A percentile compares a stretch with the other conserved stretches of the same genome.
These are phyloP conservation scores for Diorhabda sublineata DNA, from an alignment of 1,140 invertebrate species.

Conservation along the genomic window DNA sequence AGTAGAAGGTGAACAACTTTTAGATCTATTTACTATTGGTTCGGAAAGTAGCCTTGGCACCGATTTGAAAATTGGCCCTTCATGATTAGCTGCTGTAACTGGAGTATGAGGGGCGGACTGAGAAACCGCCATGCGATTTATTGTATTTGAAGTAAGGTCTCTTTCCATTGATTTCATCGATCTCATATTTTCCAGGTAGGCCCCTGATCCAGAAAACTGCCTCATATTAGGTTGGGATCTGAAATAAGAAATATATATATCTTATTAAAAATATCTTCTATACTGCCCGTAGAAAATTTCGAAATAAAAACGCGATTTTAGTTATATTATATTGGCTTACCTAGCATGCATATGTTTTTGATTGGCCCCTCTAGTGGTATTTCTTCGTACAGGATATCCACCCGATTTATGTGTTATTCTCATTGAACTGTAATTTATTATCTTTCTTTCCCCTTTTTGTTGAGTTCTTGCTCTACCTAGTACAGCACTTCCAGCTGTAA, in stretches of 20 bases:
- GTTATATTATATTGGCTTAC: conserved; percentile 16
- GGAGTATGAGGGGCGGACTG: conserved; percentile 47
- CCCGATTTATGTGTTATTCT: conserved; percentile 47
- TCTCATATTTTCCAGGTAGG: conserved; percentile 38
- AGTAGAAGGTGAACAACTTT: conserved; percentile 23
- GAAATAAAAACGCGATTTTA: too few species aligned
- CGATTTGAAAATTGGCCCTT: conserved; percentile 31
- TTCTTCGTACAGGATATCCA: conserved; percentile 49
- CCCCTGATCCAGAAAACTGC: conserved; percentile 39
- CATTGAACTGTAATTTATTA: conserved; percentile 53
- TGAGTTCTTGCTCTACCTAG: conserved; percentile 46
- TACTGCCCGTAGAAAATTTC: too few species aligned
- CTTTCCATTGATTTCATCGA: conserved; percentile 37
- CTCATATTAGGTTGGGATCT: conserved; percentile 46
- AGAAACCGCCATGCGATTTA: conserved; percentile 38
- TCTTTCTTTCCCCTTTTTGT: conserved; percentile 45
- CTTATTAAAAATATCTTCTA: too few species aligned
- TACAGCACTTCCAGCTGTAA: conserved; percentile 38
- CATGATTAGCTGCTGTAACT: conserved; percentile 36
- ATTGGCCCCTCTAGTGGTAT: conserved; percentile 50
- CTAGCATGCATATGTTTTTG: conserved; percentile 41
- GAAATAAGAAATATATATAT: conserved; percentile 5
- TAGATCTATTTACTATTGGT: conserved; percentile 37
- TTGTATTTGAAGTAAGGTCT: conserved; percentile 34
- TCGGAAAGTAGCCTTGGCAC: conserved; percentile 43